Evolutionary conservation across 2,797 vertebrate genomes (phyloP), one percentile per base, ranked within the genome.

Genomic region (Todus mexicanus): DNA sequence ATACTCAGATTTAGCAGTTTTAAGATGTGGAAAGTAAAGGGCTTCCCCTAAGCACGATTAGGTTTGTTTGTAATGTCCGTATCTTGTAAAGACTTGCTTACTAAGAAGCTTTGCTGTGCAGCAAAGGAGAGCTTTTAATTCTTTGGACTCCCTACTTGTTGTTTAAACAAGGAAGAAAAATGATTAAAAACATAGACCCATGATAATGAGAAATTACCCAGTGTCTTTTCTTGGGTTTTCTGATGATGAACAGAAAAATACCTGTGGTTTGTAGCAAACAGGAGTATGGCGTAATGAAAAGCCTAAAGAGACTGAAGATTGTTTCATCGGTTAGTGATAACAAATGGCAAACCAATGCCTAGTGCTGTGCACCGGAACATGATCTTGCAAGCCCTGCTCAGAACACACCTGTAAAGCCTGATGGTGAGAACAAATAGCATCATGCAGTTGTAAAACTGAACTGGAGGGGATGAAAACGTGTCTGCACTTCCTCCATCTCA

Each of bases 11-110:
- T 31, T 84, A 92, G 75, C 82, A 71, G 61, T 93, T 91, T 85
- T 85, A 91, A 87, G 79, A 89, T 92, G 78, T 81, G 48, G 42
- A 56, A 91, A 77, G 82, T 61, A 74, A 93, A 81, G 47, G 43
- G 42, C 43, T 93, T 40, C 33, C 51, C 61, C 51, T 88, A 91
- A 66, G 40, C 63, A 42, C 23, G 48, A 10, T 29, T 81, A 64
- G 6, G 17, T 84, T 93, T 51, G 35, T 69, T 89, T 89, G 26
- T 77, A 61, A 71, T 65, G 54, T 26, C 40, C 14, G 0, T 91
- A 84, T 80, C 86, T 92, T 1, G 0, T 73, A 59, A 76, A 29
- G 38, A 82, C 91, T 91, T 68, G 4, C 31, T 82, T 80, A 47
- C 25, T 47, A 68, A 64, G 50, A 83, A 83, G 18, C 65, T 85